These are phyloP conservation scores for Fragum fragum DNA, from an alignment of 2,888 invertebrate species.

Conservation along the genomic window DNA sequence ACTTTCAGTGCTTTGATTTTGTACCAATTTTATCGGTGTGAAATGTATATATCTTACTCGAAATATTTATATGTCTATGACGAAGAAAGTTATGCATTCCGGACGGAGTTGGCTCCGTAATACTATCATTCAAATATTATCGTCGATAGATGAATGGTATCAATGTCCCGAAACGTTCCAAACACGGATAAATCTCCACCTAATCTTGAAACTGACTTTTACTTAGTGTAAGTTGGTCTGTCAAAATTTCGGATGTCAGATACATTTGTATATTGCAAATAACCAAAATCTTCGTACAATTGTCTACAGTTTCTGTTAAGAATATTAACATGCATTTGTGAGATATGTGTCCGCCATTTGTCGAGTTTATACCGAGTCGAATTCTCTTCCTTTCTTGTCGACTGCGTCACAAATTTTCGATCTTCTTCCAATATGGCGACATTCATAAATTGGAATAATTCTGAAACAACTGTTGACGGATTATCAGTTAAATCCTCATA, in stretches of 20 bases:
- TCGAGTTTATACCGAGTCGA: not conserved
- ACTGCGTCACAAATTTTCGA: constrained; percentile 25
- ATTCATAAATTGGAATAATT: constrained; percentile 41
- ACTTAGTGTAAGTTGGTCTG: constrained; percentile 18
- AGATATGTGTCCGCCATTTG: not conserved
- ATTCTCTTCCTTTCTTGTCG: constrained; percentile 7
- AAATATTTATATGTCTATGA: too few species aligned
- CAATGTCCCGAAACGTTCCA: too few species aligned
- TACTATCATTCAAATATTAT: too few species aligned
- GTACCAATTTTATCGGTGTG: too few species aligned
- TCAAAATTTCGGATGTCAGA: constrained; percentile 34
- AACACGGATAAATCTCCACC: too few species aligned
- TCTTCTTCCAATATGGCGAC: constrained; percentile 26
- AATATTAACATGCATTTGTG: too few species aligned
- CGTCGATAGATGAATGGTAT: too few species aligned
- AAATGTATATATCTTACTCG: too few species aligned
- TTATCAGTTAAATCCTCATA: constrained; percentile 51
- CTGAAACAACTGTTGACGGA: constrained; percentile 4
- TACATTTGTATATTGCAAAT: constrained; percentile 22
- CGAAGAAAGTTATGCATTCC: too few species aligned
- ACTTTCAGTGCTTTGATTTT: too few species aligned
- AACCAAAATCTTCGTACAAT: constrained; percentile 23
- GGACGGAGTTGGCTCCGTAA: too few species aligned
- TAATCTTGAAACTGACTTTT: too few species aligned
- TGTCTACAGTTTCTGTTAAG: not conserved